These are phyloP conservation scores for Petrocephalus zakoni DNA, from an alignment of 2,113 vertebrate species.

Conservation along the genomic window DNA sequence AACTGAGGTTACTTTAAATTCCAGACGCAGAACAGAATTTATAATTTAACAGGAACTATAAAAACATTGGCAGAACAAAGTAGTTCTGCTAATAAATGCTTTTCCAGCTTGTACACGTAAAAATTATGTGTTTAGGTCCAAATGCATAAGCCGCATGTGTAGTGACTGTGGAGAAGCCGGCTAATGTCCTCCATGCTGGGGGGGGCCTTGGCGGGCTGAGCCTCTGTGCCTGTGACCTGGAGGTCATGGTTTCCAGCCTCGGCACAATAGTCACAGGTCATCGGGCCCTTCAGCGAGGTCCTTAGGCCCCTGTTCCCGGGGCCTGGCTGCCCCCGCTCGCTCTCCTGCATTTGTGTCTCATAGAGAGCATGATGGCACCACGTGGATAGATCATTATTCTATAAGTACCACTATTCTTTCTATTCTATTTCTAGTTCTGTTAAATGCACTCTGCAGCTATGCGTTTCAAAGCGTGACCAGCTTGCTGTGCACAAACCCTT, in stretches of 20 bases:
- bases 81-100: background rate
- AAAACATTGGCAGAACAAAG: background rate
- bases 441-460: background rate
- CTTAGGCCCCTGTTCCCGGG: background rate
- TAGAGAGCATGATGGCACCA: background rate
- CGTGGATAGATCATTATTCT: no score
- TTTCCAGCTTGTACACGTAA: background rate
- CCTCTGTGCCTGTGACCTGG: background rate
- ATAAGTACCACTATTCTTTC: no score
- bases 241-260: background rate
- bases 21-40: background rate
- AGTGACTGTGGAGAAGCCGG: background rate
- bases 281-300: background rate
- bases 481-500: background rate
- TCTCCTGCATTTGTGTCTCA: background rate
- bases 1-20: background rate
- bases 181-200: background rate
- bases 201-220: background rate
- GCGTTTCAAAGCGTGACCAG: background rate
- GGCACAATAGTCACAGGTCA: background rate
- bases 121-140: background rate
- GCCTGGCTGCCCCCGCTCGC: background rate
- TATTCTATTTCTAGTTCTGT: background rate
- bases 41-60: background rate
- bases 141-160: background rate